Evolutionary conservation across 2,888 invertebrate genomes (phyloP), one percentile per base, ranked within the genome.

Genomic region (Oscheius myriophilus): DNA sequence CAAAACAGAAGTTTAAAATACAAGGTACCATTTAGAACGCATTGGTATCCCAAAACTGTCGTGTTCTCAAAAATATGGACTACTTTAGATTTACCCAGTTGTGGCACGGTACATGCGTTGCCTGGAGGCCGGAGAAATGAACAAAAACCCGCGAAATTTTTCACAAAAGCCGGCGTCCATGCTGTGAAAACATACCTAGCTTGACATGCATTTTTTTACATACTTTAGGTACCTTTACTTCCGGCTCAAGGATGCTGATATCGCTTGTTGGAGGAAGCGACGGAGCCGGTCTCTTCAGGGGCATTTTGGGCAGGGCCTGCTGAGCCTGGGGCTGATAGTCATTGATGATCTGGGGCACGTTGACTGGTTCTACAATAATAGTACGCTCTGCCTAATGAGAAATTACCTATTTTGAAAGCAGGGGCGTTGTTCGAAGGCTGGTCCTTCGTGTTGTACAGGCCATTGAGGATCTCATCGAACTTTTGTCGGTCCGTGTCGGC

Each of bases 241-340:
- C 64, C 25, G 69, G 69, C 45, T 69, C 69, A 11, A 69, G 53
- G 41, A 64, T 43, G 33, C 45, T 43, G 43, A 54, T 57, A 26
- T 55, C 69, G 23, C 54, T 64, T 25, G 53, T 49, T 26, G 64
- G 39, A 7, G 69, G 69, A n/a, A 62, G 26, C 12, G 25, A 21
- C 12, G 21, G 25, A 21, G 45, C 33, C 0, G 67, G 23, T 1
- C 59, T 59, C n/a, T 55, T 54, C 12, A 14, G 18, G n/a, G 14
- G 33, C 21, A n/a, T 18, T 9, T 25, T 39, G 23, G 7, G 54
- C 26, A n/a, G 45, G n/a, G 39, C 2, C 25, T 53, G 65, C 23
- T 43, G 52, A 26, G 16, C 51, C 33, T 68, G 62, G 1, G 59
- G 59, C 52, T 41, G 41, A 26, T 59, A 61, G 43, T 59, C 67